phyloP scores from a whole-genome alignment of 2,113 vertebrate species.

The Haplochromis vanheusdeni region DNA sequence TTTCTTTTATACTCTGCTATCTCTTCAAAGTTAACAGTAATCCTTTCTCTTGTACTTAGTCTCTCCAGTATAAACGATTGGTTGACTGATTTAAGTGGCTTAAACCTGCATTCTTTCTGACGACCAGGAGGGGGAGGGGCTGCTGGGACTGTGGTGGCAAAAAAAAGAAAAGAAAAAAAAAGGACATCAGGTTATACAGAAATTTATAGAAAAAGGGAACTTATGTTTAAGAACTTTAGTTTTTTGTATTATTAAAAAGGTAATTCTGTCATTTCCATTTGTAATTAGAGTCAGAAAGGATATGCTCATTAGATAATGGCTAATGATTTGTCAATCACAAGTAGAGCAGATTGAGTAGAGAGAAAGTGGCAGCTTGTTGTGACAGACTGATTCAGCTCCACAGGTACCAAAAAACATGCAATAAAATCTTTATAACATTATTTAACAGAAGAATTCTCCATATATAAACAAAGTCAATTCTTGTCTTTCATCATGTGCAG shows the following conservation, averaged over 20 bases:
- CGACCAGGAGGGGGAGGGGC: background rate
- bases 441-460: fast-evolving
- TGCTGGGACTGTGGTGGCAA: background rate
- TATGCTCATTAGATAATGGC: background rate
- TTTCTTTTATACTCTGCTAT: background rate
- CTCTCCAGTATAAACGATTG: background rate
- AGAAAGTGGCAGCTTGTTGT: background rate
- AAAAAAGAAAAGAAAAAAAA: background rate
- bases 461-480: background rate
- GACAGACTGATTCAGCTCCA: background rate
- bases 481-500: background rate
- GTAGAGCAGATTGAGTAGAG: background rate
- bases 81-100: background rate
- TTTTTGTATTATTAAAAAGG: background rate
- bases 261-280: background rate
- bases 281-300: background rate
- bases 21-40: background rate
- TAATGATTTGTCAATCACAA: background rate
- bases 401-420: fast-evolving
- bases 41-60: background rate
- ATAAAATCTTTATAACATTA: background rate
- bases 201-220: fast-evolving
- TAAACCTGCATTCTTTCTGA: background rate
- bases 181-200: background rate
- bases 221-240: background rate